Base-by-base conservation (phyloP, 2,113 vertebrate genomes). In the Egretta garzetta region DNA sequence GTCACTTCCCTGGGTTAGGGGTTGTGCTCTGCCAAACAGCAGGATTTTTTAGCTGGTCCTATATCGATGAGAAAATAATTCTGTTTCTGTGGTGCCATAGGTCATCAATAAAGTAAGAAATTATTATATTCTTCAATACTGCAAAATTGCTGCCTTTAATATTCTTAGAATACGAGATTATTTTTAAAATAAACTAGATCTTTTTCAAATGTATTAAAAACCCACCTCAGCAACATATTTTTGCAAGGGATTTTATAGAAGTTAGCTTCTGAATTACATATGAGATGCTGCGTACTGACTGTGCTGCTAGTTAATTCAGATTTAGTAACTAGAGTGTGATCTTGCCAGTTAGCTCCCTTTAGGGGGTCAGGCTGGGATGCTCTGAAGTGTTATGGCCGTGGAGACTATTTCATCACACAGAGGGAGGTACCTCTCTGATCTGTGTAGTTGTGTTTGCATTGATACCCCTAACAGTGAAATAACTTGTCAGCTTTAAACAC, bases 1-100 rank as follows among this genome's bases (percentile, higher is more conserved):
- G 84, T 93, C 80, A 82, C 17, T 91, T 85, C 58, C 41, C 63
- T 86, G 71, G n/a, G 41, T 83, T 95, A 97, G 50, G 27, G 74
- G 67, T 85, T 94, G 75, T 74, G 81, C 67, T 96, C 26, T 90
- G 52, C 41, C 77, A 88, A 87, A 64, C 84, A 75, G 32, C 17
- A 94, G 62, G 55, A 52, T 55, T 89, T 87, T 90, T 77, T 80
- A 76, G 45, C 28, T 68, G 39, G 32, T 66, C 26, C 50, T 71
- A 1, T 62, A 85, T 32, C 8, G 12, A 85, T 39, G 59, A 76
- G 58, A 94, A 92, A 91, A 88, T 47, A 91, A 64, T 41, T 79
- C 2, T 1, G 30, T 72, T 87, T 95, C 60, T 55, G 0, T 73
- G 28, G 21, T 87, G 50, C 27, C 37, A 24, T 21, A 91, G 32